These are phyloP conservation scores for Aix galericulata DNA, from an alignment of 2,113 vertebrate genomes.

Conservation along the genomic window DNA sequence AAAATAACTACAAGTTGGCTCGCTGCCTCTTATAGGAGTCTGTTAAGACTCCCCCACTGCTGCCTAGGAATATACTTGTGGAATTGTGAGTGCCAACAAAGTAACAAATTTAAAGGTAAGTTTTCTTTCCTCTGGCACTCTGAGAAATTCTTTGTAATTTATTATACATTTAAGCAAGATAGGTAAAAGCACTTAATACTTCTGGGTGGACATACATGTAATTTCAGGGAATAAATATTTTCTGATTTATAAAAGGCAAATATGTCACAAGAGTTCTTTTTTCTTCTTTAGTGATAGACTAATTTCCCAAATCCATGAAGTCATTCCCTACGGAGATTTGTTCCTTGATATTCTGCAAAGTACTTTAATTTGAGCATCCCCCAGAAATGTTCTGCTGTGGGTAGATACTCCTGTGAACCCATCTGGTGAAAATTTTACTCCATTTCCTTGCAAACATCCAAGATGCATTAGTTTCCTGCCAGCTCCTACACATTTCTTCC, in stretches of 20 bases:
- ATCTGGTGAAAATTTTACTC: neutral
- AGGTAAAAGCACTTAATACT: neutral
- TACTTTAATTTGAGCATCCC: neutral
- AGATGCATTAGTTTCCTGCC: neutral
- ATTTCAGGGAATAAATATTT: neutral
- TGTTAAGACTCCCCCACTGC: constrained; percentile 20
- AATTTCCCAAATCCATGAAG: constrained; percentile 1
- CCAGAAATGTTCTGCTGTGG: neutral
- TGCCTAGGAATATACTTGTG: neutral
- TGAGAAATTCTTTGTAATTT: neutral
- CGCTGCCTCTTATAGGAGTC: neutral
- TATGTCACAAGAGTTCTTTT: neutral
- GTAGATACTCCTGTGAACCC: neutral
- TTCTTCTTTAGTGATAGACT: neutral
- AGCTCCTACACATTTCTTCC: neutral
- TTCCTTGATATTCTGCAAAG: neutral
- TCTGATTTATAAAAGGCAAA: neutral
- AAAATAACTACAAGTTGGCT: constrained; percentile 54
- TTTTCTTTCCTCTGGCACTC: neutral
- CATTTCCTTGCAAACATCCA: neutral
- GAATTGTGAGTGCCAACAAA: constrained; percentile 13
- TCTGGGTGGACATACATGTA: neutral
- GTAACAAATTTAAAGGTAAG: neutral
- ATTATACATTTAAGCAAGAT: neutral
- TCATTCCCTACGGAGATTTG: neutral